phyloP scores from a whole-genome alignment of 2,113 vertebrate genomes.

The Anolis sagrei region DNA sequence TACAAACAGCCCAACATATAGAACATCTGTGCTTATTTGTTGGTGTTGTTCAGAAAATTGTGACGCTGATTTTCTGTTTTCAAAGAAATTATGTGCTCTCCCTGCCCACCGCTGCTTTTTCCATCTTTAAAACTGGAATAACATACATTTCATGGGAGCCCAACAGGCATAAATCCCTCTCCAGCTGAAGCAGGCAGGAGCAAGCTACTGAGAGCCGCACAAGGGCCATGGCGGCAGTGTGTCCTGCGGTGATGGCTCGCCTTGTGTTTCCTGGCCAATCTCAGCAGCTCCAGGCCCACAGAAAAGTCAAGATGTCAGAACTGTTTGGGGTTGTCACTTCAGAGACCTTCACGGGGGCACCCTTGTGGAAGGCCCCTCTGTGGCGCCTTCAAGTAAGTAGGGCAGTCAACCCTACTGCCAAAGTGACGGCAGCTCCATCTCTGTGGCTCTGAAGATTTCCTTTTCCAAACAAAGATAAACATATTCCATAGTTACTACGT shows the following conservation, averaged over 20 bases:
- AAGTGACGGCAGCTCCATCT: background rate
- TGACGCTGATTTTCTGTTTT: background rate
- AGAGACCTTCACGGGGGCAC: conserved; percentile 37
- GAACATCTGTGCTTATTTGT: no score
- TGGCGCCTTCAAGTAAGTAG: background rate
- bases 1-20: background rate
- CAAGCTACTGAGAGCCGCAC: background rate
- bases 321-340: conserved; percentile 62
- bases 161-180: conserved; percentile 25
- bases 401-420: background rate
- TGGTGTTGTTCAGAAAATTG: background rate
- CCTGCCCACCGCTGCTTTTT: background rate
- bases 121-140: background rate
- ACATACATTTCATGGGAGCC: background rate
- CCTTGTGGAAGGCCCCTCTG: background rate
- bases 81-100: background rate
- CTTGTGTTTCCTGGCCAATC: conserved; percentile 32
- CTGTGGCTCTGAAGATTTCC: rapidly evolving
- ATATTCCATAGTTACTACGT: background rate
- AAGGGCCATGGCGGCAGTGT: background rate
- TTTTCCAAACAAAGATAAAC: rapidly evolving
- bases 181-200: conserved; percentile 27
- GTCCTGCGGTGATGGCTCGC: background rate
- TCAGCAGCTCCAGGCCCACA: conserved; percentile 30
- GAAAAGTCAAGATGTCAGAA: conserved; percentile 57